Conservation (phyloP, 2,797 vertebrate genomes). For the Astyanax mexicanus region DNA sequence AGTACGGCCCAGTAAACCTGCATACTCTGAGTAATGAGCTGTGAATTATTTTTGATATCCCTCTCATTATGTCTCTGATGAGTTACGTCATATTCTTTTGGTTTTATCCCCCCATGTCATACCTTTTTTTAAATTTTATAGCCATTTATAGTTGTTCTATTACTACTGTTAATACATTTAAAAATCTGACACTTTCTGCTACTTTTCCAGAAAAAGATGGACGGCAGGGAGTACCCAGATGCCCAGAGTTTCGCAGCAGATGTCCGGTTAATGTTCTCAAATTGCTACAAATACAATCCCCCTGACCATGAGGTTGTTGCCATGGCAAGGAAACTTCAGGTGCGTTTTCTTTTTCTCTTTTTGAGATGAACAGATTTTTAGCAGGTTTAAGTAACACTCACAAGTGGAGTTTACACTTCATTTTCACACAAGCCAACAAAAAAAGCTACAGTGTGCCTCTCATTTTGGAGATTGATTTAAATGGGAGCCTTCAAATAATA, state of each 20-base stretch:
- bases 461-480: no score
- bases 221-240: conserved; percentile 90
- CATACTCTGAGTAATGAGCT: not conserved
- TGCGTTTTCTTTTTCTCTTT: conserved; percentile 31
- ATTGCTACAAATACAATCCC: conserved; percentile 98
- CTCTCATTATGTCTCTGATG: no score
- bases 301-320: conserved; percentile 97
- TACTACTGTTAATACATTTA: not conserved
- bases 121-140: no score
- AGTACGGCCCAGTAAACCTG: conserved; percentile 70
- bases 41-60: not conserved
- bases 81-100: no score
- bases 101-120: no score
- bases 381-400: no score
- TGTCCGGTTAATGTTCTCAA: conserved; percentile 98
- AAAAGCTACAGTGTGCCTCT: no score
- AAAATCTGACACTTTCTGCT: not conserved
- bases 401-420: no score
- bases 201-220: conserved; percentile 93
- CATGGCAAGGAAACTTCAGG: conserved; percentile 83
- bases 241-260: conserved; percentile 95
- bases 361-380: no score
- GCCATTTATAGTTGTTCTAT: no score
- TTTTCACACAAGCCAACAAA: no score
- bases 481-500: no score